These are phyloP conservation scores for Hydrotaea diabolus DNA, from an alignment of 2,888 invertebrate genomes.

Conservation along the genomic window DNA sequence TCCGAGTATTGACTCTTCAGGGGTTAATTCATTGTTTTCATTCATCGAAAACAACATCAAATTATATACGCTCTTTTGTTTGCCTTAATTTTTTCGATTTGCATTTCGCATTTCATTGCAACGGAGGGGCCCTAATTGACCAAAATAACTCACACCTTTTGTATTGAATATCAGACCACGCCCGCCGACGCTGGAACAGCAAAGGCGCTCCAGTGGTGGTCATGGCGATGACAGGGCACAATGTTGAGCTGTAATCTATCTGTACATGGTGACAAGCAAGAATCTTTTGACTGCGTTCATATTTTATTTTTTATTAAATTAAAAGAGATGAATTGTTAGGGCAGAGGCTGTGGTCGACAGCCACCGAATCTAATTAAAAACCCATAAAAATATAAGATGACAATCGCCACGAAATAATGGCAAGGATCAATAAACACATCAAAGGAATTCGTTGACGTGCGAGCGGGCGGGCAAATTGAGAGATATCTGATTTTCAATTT, in stretches of 20 bases:
- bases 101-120: background rate
- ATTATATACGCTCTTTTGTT: background rate
- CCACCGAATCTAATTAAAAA: conserved; percentile 12
- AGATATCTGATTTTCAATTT: too few species aligned
- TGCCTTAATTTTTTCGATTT: background rate
- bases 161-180: background rate
- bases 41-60: background rate
- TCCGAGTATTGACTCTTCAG: background rate
- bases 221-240: background rate
- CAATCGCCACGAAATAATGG: background rate
- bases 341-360: background rate
- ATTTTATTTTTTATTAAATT: background rate
- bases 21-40: conserved; percentile 17
- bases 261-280: background rate
- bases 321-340: background rate
- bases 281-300: background rate
- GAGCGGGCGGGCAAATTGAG: background rate
- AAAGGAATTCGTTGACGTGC: background rate
- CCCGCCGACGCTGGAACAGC: too few species aligned
- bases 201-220: background rate
- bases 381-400: background rate
- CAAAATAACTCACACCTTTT: conserved; percentile 1
- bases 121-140: background rate
- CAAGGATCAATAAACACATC: conserved; percentile 1
- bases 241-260: background rate